Evolutionary conservation across 2,113 vertebrate species (phyloP).

Genomic region (Cranoglanis bouderius): DNA sequence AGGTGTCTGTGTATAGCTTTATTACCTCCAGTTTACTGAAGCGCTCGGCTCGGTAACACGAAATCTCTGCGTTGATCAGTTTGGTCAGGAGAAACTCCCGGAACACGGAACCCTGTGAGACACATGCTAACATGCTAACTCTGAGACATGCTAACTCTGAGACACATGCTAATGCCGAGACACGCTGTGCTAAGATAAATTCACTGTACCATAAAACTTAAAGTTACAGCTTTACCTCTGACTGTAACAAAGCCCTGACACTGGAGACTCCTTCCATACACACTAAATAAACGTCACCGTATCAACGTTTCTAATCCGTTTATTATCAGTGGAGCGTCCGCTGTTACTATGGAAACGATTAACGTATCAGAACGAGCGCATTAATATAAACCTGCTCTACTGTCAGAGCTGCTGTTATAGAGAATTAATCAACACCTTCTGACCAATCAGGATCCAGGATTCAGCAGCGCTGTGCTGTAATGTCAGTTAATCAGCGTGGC

Average conservation of each 20-base stretch:
- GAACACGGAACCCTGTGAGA: conserved; percentile 73
- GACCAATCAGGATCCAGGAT: too few species aligned
- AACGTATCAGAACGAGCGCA: too few species aligned
- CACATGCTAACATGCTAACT: neutral
- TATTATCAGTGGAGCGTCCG: too few species aligned
- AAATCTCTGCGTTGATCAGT: conserved; percentile 90
- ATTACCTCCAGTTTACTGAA: conserved; percentile 86
- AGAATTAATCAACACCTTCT: too few species aligned
- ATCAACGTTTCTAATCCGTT: neutral
- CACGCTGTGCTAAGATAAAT: neutral
- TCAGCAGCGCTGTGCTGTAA: neutral
- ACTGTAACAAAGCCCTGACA: too few species aligned
- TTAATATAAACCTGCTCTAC: too few species aligned
- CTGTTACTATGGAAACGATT: too few species aligned
- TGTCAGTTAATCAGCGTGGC: neutral
- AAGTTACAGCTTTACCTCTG: too few species aligned
- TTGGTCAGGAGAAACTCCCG: conserved; percentile 87
- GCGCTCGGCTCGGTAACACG: conserved; percentile 84
- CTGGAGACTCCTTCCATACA: too few species aligned
- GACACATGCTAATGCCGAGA: neutral
- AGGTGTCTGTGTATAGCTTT: too few species aligned
- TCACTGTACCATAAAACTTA: too few species aligned
- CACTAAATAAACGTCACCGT: neutral
- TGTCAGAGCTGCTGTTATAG: too few species aligned
- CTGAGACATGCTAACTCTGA: neutral